Evolutionary conservation across 2,113 vertebrate genomes (phyloP), one percentile per base, ranked within the genome.

Genomic region (Corynorhinus townsendii): DNA sequence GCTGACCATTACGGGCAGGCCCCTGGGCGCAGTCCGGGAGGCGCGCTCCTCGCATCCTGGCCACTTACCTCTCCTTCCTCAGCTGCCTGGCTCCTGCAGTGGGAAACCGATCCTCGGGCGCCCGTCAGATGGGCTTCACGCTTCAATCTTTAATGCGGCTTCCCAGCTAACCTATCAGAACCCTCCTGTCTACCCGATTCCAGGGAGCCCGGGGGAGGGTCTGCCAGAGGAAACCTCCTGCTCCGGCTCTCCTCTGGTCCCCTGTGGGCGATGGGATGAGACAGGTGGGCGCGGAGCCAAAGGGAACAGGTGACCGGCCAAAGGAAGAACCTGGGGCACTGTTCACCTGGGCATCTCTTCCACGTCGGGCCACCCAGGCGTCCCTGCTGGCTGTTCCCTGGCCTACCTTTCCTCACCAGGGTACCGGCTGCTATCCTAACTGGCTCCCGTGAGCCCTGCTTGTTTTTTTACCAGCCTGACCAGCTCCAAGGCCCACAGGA

Each of bases 1-100:
- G 98, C 99, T 99, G 98, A 99, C 98, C 99, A 99, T 99, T 95
- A 98, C 96, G 98, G 20, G 97, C 85, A 64, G 94, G 93, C 89
- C 97, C 89, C 95, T 2, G 45, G 92, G 96, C 49, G 6, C 95
- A 1, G 90, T 93, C 87, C 69, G 35, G 75, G 91, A 86, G 95
- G 79, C 40, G 95, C 64, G 40, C 96, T 40, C 52, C 97, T 97
- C 79, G 93, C 97, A 97, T 98, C 98, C 98, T 80, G 91, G 64
- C 94, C 91, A 75, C 98, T 97, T 93, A 98, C 97, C 94, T 26
- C 75, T 92, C 69, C 20, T 89, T 89, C 89, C 5, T 0, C 88
- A 3, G 35, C 92, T 43, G 98, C 92, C 99, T 97, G 59, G 97
- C 97, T 98, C 98, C 98, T 98, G 98, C 97, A 97, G 92, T 96